Evolutionary conservation across 2,113 vertebrate genomes (phyloP).

Genomic region (Nibea albiflora): DNA sequence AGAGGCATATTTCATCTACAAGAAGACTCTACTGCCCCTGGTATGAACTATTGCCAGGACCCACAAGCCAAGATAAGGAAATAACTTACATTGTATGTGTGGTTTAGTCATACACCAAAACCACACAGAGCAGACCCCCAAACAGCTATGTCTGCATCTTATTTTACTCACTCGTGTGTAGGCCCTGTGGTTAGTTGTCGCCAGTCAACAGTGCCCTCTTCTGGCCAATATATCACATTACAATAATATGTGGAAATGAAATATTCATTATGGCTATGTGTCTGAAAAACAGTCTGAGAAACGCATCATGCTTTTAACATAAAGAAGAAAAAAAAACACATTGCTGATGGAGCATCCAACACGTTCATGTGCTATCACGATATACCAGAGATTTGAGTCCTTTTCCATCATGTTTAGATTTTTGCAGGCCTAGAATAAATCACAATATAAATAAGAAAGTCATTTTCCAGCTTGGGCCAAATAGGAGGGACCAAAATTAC

Average conservation of each 20-base stretch:
- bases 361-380: background rate
- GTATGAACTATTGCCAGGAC: background rate
- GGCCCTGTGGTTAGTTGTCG: background rate
- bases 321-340: no score
- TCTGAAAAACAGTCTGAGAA: background rate
- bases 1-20: conserved; percentile 4
- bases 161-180: background rate
- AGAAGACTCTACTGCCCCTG: background rate
- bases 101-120: conserved; percentile 6
- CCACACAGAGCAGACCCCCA: background rate
- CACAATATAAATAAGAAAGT: no score
- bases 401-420: background rate
- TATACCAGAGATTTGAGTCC: background rate
- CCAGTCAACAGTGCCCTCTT: conserved; percentile 61
- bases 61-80: background rate
- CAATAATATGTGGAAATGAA: background rate
- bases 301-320: background rate
- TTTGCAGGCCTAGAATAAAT: background rate
- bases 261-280: background rate
- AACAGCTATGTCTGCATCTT: background rate
- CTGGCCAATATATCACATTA: conserved; percentile 30
- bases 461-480: background rate
- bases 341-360: background rate
- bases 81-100: background rate
- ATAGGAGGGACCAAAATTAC: background rate